phyloP scores from a whole-genome alignment of 2,797 vertebrate species.

The Aselliscus stoliczkanus region DNA sequence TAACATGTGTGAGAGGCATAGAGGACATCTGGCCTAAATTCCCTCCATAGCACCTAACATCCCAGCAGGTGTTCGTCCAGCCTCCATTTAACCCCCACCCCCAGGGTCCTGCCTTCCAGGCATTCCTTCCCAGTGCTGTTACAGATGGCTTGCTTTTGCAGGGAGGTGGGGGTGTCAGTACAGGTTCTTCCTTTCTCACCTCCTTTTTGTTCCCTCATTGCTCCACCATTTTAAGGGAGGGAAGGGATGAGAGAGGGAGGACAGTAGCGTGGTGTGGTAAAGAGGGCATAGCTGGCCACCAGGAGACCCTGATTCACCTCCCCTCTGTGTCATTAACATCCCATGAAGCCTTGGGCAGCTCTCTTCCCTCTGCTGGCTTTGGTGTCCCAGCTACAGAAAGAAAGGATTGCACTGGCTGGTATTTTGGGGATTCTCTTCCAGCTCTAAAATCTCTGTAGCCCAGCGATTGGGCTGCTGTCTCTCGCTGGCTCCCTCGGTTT shows the following conservation, averaged over 20 bases:
- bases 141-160: background rate
- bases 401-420: background rate
- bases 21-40: background rate
- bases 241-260: background rate
- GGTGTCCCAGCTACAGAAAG: background rate
- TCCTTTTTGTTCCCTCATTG: background rate
- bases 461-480: background rate
- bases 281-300: background rate
- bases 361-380: background rate
- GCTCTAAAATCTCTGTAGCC: background rate
- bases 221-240: background rate
- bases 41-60: background rate
- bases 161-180: background rate
- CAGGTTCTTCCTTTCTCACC: background rate
- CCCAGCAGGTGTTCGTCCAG: background rate
- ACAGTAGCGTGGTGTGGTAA: background rate
- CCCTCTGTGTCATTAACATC: background rate
- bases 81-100: too few species aligned
- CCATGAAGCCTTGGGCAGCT: background rate
- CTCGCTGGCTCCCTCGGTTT: background rate
- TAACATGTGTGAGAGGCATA: too few species aligned
- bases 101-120: background rate
- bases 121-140: background rate
- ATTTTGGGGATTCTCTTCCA: background rate
- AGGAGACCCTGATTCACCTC: background rate